phyloP scores from a whole-genome alignment of 1,140 invertebrate genomes.

The Papilio dardanus region DNA sequence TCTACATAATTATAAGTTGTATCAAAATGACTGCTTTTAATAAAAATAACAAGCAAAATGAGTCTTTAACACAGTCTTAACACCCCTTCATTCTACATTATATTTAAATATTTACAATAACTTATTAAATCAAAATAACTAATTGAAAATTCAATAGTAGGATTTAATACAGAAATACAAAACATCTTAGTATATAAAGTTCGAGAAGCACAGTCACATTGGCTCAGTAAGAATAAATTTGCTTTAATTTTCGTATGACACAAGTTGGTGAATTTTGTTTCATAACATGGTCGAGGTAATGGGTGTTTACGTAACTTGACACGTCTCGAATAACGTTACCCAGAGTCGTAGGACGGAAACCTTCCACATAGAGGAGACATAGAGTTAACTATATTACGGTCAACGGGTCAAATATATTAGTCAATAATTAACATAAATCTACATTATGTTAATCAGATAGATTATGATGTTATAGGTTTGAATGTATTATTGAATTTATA shows the following conservation, averaged over 20 bases:
- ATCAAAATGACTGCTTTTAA: too few relatives aligned
- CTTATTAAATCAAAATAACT: neutral
- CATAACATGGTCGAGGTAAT: constrained; percentile 36
- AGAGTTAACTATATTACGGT: neutral
- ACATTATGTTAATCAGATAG: constrained; percentile 11
- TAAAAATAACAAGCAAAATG: neutral
- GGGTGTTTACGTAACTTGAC: constrained; percentile 34
- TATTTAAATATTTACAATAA: neutral
- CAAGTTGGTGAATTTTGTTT: constrained; percentile 33
- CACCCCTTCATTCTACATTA: too few relatives aligned
- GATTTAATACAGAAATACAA: too few relatives aligned
- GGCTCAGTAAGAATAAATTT: constrained; percentile 12
- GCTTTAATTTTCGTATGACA: constrained; percentile 17
- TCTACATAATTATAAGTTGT: too few relatives aligned
- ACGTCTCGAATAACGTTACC: constrained; percentile 11
- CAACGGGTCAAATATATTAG: neutral
- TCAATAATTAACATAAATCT: constrained; percentile 5
- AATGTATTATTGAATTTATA: neutral
- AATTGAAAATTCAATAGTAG: too few relatives aligned
- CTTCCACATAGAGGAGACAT: neutral
- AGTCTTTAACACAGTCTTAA: too few relatives aligned
- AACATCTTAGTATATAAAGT: neutral
- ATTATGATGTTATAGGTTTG: constrained; percentile 1
- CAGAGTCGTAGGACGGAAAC: neutral
- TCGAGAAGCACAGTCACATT: constrained; percentile 1